Evolutionary conservation across 1,140 invertebrate species (phyloP), one percentile per base, ranked within the genome.

Genomic region (Drosophila setifemur): DNA sequence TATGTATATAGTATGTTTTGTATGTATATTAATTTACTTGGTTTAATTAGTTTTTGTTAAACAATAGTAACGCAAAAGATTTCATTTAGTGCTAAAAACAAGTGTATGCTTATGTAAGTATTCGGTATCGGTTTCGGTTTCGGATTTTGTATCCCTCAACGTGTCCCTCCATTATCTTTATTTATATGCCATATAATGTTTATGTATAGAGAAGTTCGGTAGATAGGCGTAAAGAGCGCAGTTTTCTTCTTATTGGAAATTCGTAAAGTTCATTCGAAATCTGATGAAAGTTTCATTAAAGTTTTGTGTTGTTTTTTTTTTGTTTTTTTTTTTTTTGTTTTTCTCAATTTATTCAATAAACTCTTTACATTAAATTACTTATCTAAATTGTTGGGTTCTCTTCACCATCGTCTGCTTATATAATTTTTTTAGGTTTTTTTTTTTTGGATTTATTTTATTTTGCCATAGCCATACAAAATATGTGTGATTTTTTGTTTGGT

Each of bases 381-480:
- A 83, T 33, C 78, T 83, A 85, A 83, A 73, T 83, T 82, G 61
- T 81, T 64, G 60, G 60, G 60, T 64, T 64, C 45, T 63, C 45
- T 64, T 64, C 60, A 63, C 40, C 60, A 11, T 64, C 25, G 9
- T 63, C 23, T 60, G 67, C 39, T 68, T 28, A 6, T 47, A 37
- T 33, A 37, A 58, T 54, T 33, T 43, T 16, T 33, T 54, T 49
- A 33, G 28, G 26, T 37, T 37, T 19, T 18, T 21, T 48, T 54
- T 26, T 31, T 40, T 54, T 47, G 16, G 23, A 6, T 25, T 60
- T 37, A 2, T 23, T 45, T 66, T 21, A 28, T 73, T 67, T 67
- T 66, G 77, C 67, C 54, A 54, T 71, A 69, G 78, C 78, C 78
- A 85, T 83, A 83, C 79, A 83, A 83, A 85, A 83, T 83, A n/a